phyloP scores from a whole-genome alignment of 2,888 invertebrate species.

The Elaeidobius kamerunicus region DNA sequence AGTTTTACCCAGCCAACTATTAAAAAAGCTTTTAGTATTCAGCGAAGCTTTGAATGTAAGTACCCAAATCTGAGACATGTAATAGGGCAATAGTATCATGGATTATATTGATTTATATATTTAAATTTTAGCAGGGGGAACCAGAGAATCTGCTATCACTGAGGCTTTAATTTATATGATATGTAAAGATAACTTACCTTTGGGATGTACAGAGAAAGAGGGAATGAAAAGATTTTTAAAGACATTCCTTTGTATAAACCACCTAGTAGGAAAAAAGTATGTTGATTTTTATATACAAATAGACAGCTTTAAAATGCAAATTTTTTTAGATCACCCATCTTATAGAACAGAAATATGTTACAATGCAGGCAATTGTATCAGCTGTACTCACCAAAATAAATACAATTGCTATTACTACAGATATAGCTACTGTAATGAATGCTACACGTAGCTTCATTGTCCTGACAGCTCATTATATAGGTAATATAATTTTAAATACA shows the following conservation, averaged over 20 bases:
- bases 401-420: slow-evolving; percentile 8
- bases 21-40: background rate
- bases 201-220: slow-evolving; percentile 5
- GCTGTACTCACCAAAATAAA: background rate
- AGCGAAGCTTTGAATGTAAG: background rate
- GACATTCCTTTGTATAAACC: slow-evolving; percentile 6
- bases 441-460: slow-evolving; percentile 6
- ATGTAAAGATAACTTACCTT: slow-evolving; percentile 11
- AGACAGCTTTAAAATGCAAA: background rate
- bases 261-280: slow-evolving; percentile 10
- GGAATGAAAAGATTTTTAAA: slow-evolving; percentile 11
- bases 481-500: background rate
- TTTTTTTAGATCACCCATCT: background rate
- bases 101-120: background rate
- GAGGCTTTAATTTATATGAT: slow-evolving; percentile 9
- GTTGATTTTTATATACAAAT: background rate
- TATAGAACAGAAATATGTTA: slow-evolving; percentile 1
- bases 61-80: too few relatives aligned
- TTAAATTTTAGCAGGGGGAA: slow-evolving; percentile 4
- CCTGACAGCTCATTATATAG: slow-evolving; percentile 3
- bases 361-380: slow-evolving; percentile 2
- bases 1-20: background rate
- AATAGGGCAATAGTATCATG: too few relatives aligned
- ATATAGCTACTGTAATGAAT: slow-evolving; percentile 10
- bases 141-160: slow-evolving; percentile 2